Conservation (phyloP, 2,113 vertebrate species). For the Chloebia gouldiae region DNA sequence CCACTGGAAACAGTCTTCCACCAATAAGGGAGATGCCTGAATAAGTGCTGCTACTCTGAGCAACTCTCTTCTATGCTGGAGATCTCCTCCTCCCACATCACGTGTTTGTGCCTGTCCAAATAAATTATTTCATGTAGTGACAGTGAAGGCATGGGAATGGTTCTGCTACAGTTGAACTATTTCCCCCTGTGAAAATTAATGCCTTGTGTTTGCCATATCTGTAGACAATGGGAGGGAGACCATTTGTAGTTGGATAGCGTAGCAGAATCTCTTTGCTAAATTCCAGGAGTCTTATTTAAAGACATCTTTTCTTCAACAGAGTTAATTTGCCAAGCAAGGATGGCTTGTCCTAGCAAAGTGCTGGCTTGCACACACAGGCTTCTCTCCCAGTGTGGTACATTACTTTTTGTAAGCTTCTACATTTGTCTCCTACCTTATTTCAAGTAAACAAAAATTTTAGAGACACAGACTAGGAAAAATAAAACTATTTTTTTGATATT, state of each 20-base stretch:
- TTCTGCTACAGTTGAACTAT: not conserved
- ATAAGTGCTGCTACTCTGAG: not conserved
- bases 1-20: not conserved
- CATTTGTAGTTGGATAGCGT: not conserved
- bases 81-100: not conserved
- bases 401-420: not conserved
- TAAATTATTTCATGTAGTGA: not conserved
- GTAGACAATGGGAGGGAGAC: not conserved
- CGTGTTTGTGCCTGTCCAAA: not conserved
- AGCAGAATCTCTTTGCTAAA: not conserved
- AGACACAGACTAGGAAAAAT: not conserved
- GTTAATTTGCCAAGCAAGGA: not conserved
- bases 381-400: rapidly evolving
- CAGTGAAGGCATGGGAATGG: not conserved
- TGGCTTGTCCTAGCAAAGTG: not conserved
- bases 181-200: not conserved
- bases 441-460: not conserved
- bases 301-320: not conserved
- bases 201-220: not conserved
- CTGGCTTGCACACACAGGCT: not conserved
- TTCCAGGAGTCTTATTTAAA: not conserved
- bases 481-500: not conserved
- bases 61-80: not conserved
- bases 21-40: not conserved
- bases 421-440: not conserved